Conservation (phyloP, 23 tunicate genomes). For the Phallusia fumigata region DNA sequence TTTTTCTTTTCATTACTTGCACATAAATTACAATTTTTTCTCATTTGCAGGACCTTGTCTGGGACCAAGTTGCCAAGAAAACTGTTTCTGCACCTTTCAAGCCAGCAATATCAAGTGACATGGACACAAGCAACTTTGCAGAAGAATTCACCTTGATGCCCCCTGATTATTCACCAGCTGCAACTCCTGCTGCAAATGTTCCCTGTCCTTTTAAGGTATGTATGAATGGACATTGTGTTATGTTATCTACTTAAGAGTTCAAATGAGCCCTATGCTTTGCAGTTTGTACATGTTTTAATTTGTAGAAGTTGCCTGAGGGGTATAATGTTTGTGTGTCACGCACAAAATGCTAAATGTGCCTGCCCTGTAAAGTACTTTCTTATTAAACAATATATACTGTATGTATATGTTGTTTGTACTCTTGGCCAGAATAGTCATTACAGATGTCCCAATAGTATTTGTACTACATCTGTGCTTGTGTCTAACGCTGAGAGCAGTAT, state of each 20-base stretch:
- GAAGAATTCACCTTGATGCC: conserved; percentile 92
- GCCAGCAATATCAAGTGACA: conserved; percentile 68
- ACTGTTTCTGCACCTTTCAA: conserved; percentile 88
- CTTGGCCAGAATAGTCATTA: no score
- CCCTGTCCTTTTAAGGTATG: conserved; percentile 74
- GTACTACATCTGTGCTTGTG: no score
- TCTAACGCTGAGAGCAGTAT: no score
- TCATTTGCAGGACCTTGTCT: conserved; percentile 58
- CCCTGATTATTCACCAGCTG: conserved; percentile 84
- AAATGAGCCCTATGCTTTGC: background rate
- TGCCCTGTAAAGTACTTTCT: no score
- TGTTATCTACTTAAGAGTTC: background rate
- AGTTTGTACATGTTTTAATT: background rate
- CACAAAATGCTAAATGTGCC: background rate
- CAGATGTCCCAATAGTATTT: no score
- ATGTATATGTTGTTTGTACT: no score
- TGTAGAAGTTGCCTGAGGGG: background rate
- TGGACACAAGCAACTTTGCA: conserved; percentile 95
- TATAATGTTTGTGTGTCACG: background rate
- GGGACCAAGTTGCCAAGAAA: conserved; percentile 70
- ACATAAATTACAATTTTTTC: no score
- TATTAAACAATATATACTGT: no score
- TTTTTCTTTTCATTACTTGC: no score
- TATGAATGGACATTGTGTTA: background rate
- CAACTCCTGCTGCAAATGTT: conserved; percentile 62